Evolutionary conservation across 64 coral and sea anemone species (phyloP).

Genomic region (Cladopsammia gracilis): DNA sequence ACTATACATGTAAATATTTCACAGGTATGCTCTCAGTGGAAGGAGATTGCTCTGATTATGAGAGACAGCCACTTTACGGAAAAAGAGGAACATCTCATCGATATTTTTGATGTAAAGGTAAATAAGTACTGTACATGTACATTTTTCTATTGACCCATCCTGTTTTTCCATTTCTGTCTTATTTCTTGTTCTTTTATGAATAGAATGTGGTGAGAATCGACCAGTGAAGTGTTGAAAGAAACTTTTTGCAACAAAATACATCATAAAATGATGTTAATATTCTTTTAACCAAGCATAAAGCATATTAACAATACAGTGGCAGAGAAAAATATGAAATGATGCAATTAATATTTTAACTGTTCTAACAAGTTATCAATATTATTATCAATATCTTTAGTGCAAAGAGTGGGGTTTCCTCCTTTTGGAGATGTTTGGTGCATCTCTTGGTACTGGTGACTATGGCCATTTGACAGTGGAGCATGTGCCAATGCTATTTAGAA

Average conservation of each 20-base stretch:
- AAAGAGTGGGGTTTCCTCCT: neutral
- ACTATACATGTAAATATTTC: neutral
- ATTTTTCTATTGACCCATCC: neutral
- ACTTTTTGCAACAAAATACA: no score
- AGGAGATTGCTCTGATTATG: neutral
- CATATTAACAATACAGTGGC: neutral
- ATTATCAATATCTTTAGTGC: neutral
- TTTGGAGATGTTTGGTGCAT: neutral
- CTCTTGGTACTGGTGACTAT: slow-evolving; percentile 11
- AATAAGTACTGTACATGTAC: no score
- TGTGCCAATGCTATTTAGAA: slow-evolving; percentile 12
- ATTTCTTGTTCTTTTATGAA: neutral
- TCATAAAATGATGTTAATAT: no score
- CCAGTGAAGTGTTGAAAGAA: no score
- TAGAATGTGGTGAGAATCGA: no score
- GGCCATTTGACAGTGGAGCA: neutral
- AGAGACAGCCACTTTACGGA: neutral
- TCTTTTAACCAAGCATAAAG: no score
- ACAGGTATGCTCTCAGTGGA: neutral
- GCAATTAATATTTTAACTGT: neutral
- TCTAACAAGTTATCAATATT: neutral
- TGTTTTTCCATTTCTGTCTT: neutral
- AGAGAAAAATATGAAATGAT: neutral
- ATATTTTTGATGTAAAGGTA: slow-evolving; percentile 17
- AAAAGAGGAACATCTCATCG: slow-evolving; percentile 1